Base-by-base conservation (phyloP, 2,113 vertebrate genomes). In the Hypanus sabinus region DNA sequence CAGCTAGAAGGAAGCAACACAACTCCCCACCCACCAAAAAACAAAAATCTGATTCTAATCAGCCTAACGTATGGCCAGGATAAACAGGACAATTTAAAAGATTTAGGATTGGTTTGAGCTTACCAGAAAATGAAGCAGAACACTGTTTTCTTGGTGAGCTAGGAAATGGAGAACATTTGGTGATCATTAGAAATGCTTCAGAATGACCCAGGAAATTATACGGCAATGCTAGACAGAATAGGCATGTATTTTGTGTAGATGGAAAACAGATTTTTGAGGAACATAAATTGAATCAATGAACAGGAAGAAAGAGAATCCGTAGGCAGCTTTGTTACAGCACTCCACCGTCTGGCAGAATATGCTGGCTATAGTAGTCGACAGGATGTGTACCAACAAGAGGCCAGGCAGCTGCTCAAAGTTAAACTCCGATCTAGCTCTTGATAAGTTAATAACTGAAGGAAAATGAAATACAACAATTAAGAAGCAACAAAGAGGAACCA, bases 31-130 rank as follows among this genome's bases (percentile, higher is more conserved):
- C 60, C 7, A 36, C 30, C 85, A 33, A 30, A 90, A 33, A 90
- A 65, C 12, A 90, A 60, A 88, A 62, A 90, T 22, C 16, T 65
- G 62, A 90, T 36, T 90, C 62, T 30, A 68, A 33, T 90, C 16
- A 20, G 60, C 57, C 62, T 65, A 11, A 90, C n/a, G 83, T 90
- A 65, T 33, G 60, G n/a, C 85, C 60, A 65, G 60, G 57, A 90
- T 90, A 90, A 60, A 90, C 85, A 65, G 65, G n/a, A 65, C 85
- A 90, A 90, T 62, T 90, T 90, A 90, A 62, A 90, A 90, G 85
- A 90, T 90, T 90, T 90, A 90, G 30, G 12, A 33, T 62, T 62
- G 57, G 30, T 88, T 90, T 33, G 16, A 30, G 16, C 60, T 90
- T 65, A 33, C 85, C 20, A 20, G 65, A 90, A 68, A n/a, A 68